These are phyloP conservation scores for Lipophrys pholis DNA, from an alignment of 2,113 vertebrate genomes.

Conservation along the genomic window DNA sequence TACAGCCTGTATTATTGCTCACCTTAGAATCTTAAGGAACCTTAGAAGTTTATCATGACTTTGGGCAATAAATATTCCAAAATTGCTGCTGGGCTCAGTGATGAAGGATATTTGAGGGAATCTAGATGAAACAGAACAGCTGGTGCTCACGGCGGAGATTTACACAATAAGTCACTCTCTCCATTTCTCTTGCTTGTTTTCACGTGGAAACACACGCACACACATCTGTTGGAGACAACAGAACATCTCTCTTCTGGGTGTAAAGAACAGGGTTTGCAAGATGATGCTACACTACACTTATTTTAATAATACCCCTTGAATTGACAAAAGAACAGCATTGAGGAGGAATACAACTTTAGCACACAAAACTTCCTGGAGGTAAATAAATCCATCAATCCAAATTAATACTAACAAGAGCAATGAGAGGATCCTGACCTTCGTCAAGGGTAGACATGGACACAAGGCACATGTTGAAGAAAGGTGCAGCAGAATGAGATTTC, in stretches of 20 bases:
- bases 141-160: conserved; percentile 34
- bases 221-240: neutral
- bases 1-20: neutral
- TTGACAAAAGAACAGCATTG: too few species aligned
- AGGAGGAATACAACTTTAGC: too few species aligned
- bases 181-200: neutral
- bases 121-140: conserved; percentile 39
- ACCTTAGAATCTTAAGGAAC: neutral
- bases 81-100: neutral
- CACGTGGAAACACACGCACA: neutral
- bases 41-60: neutral
- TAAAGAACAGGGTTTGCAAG: too few species aligned
- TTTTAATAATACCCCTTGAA: too few species aligned
- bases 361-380: too few species aligned
- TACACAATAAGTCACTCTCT: conserved; percentile 1
- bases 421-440: too few species aligned
- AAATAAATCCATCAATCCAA: too few species aligned
- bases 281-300: too few species aligned
- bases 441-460: too few species aligned
- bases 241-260: neutral
- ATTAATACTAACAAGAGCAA: too few species aligned
- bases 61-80: neutral
- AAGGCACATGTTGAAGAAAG: too few species aligned
- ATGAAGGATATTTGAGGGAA: conserved; percentile 16
- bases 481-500: too few species aligned